phyloP scores from a whole-genome alignment of 1,140 invertebrate species.

The Sycobia sp. region DNA sequence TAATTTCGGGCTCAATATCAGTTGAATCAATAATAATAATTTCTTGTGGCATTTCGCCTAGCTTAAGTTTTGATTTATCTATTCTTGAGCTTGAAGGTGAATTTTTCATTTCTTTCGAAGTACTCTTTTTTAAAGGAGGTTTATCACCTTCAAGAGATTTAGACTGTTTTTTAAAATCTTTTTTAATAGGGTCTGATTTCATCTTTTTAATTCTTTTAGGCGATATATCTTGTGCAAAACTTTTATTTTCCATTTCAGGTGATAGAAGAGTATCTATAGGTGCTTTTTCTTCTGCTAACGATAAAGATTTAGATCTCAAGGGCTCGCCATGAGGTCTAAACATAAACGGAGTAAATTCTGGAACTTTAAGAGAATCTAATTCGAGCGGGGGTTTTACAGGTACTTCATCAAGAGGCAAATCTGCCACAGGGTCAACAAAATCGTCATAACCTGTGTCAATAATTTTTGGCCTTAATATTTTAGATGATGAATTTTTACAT shows the following conservation, averaged over 20 bases:
- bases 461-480: constrained; percentile 52
- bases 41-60: constrained; percentile 59
- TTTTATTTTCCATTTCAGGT: constrained; percentile 57
- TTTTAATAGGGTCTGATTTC: constrained; percentile 52
- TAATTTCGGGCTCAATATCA: constrained; percentile 53
- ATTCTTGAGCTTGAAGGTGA: constrained; percentile 52
- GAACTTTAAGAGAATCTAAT: constrained; percentile 58
- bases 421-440: constrained; percentile 59
- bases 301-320: constrained; percentile 56
- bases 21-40: constrained; percentile 61
- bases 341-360: constrained; percentile 58
- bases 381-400: constrained; percentile 58
- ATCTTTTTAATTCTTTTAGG: constrained; percentile 51
- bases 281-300: constrained; percentile 59
- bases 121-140: constrained; percentile 52
- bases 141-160: constrained; percentile 60
- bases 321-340: constrained; percentile 56
- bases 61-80: constrained; percentile 58
- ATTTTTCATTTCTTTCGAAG: constrained; percentile 51
- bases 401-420: constrained; percentile 58
- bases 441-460: constrained; percentile 59
- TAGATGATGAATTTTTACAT: constrained; percentile 45
- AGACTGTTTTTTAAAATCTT: constrained; percentile 59
- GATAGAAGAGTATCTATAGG: constrained; percentile 58
- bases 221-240: constrained; percentile 56